Evolutionary conservation across 2,888 invertebrate genomes (phyloP).

Genomic region (Endomychus coccineus): DNA sequence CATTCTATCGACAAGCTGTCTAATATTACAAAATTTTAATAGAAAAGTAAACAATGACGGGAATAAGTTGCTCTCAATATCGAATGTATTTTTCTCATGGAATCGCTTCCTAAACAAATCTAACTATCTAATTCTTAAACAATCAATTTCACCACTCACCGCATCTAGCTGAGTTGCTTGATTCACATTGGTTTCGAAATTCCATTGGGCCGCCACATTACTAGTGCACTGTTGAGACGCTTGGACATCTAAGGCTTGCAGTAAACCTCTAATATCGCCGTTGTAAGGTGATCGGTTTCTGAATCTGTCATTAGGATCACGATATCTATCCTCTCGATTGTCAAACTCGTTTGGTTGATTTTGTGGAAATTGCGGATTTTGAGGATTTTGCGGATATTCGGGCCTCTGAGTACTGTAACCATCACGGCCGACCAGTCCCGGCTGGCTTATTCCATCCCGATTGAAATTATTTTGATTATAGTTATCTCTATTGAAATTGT

Average conservation of each 20-base stretch:
- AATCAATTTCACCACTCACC: conserved; percentile 54
- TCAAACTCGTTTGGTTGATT: conserved; percentile 5
- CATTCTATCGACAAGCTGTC: too few relatives aligned
- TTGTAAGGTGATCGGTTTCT: conserved; percentile 14
- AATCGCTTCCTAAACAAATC: too few relatives aligned
- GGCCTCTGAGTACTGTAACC: conserved; percentile 7
- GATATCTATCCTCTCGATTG: not conserved
- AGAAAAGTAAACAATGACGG: too few relatives aligned
- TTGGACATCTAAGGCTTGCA: conserved; percentile 66
- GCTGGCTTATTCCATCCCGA: conserved; percentile 6
- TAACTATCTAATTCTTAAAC: too few relatives aligned
- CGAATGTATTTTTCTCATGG: too few relatives aligned
- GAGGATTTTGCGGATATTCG: conserved; percentile 6
- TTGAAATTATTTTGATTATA: conserved; percentile 9
- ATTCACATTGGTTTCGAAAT: conserved; percentile 81
- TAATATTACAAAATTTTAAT: too few relatives aligned
- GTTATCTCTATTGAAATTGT: conserved; percentile 6
- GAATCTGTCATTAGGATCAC: conserved; percentile 9
- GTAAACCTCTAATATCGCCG: conserved; percentile 49
- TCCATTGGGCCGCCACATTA: conserved; percentile 85
- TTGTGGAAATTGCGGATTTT: conserved; percentile 1
- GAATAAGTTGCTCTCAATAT: too few relatives aligned
- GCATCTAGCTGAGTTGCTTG: conserved; percentile 75
- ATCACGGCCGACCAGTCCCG: conserved; percentile 2
- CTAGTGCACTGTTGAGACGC: conserved; percentile 75